A percentile compares a stretch with the other conserved stretches of the same genome.
phyloP scores from a whole-genome alignment of 2,888 invertebrate genomes.

The Apamea monoglypha region DNA sequence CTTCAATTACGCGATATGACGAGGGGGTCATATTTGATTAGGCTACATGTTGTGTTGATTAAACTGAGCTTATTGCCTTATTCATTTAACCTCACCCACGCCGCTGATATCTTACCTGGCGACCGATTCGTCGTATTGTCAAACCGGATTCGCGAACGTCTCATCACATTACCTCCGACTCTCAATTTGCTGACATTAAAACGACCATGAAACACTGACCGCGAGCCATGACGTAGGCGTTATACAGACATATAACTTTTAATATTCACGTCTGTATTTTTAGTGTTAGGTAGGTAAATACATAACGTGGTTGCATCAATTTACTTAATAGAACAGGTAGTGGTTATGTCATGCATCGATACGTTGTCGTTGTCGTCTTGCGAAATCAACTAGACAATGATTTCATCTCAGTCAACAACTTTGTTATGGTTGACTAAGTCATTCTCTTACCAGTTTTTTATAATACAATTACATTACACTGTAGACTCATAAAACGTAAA shows the following conservation, averaged over 20 bases:
- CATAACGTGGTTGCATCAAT: slow-evolving; percentile 70
- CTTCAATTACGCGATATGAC: slow-evolving; percentile 89
- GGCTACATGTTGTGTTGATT: slow-evolving; percentile 89
- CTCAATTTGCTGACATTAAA: slow-evolving; percentile 80
- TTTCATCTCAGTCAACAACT: slow-evolving; percentile 70
- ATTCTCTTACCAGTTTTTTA: slow-evolving; percentile 47
- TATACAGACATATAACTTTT: slow-evolving; percentile 61
- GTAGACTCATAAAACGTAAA: slow-evolving; percentile 43
- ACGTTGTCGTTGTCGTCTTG: slow-evolving; percentile 69
- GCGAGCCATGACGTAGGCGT: slow-evolving; percentile 60
- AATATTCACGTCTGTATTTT: slow-evolving; percentile 59
- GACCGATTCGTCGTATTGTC: slow-evolving; percentile 70
- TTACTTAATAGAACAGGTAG: slow-evolving; percentile 64
- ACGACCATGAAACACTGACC: slow-evolving; percentile 79
- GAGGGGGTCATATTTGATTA: slow-evolving; percentile 90
- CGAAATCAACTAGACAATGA: slow-evolving; percentile 75
- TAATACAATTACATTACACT: slow-evolving; percentile 33
- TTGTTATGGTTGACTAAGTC: slow-evolving; percentile 51
- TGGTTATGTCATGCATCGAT: slow-evolving; percentile 75
- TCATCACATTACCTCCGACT: slow-evolving; percentile 69
- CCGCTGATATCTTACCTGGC: slow-evolving; percentile 74
- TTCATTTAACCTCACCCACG: slow-evolving; percentile 83
- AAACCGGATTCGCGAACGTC: slow-evolving; percentile 77
- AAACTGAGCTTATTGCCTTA: slow-evolving; percentile 89
- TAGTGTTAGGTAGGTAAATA: slow-evolving; percentile 58